A percentile compares a stretch with the other conserved stretches of the same genome.
phyloP scores from a whole-genome alignment of 2,888 invertebrate genomes.

The Hemistola chrysoprasaria region DNA sequence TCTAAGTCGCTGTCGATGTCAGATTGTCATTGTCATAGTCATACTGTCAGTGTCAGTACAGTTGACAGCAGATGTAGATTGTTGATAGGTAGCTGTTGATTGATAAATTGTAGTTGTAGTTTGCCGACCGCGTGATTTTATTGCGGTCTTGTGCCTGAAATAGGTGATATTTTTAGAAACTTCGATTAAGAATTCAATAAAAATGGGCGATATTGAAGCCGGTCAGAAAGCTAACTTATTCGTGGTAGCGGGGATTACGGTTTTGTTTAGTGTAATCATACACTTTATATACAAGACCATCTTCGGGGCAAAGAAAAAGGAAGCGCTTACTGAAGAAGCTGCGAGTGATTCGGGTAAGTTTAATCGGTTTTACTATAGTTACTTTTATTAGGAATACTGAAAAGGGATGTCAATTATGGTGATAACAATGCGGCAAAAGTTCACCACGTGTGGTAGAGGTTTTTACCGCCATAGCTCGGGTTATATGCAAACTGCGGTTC shows the following conservation, averaged over 20 bases:
- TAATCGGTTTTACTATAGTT: too few species aligned
- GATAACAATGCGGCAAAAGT: neutral
- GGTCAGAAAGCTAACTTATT: conserved; percentile 55
- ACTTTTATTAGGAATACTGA: too few species aligned
- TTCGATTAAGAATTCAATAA: conserved; percentile 49
- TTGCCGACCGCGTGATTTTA: conserved; percentile 64
- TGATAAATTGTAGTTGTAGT: conserved; percentile 32
- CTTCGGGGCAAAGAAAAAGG: conserved; percentile 61
- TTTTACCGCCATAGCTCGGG: conserved; percentile 20
- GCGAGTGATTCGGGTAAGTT: conserved; percentile 65
- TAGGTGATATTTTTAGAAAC: conserved; percentile 33
- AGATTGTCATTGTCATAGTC: too few species aligned
- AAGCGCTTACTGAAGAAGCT: conserved; percentile 57
- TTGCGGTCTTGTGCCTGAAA: conserved; percentile 39
- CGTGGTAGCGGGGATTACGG: conserved; percentile 52
- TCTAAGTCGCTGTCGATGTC: too few species aligned
- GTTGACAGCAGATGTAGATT: conserved; percentile 33
- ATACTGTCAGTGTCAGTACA: too few species aligned
- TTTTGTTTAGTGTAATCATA: conserved; percentile 59
- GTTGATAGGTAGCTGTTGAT: conserved; percentile 40
- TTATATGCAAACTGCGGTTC: conserved; percentile 30
- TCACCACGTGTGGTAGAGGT: conserved; percentile 18
- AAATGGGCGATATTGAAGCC: conserved; percentile 70
- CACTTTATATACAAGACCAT: conserved; percentile 65
- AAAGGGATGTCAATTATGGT: neutral